phyloP scores from a whole-genome alignment of 2,113 vertebrate species.

The Gambusia affinis region DNA sequence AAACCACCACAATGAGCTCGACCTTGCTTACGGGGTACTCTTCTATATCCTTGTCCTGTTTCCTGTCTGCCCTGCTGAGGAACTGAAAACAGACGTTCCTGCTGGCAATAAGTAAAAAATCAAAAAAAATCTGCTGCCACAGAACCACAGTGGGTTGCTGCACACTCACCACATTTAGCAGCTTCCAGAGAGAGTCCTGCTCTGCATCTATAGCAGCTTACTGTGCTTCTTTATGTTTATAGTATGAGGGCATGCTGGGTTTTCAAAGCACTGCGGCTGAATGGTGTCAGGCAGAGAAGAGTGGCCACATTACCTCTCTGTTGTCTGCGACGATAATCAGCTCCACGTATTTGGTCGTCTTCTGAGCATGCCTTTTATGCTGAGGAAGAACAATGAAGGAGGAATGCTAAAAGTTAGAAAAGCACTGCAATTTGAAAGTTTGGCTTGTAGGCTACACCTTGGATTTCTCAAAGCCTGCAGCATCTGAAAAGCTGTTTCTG shows the following conservation, averaged over 20 bases:
- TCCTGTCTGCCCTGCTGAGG: conserved; percentile 64
- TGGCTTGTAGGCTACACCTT: not conserved
- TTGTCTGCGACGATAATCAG: conserved; percentile 98
- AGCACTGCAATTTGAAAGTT: not conserved
- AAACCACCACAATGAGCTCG: conserved; percentile 46
- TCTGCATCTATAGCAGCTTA: conserved; percentile 48
- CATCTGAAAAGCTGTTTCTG: not conserved
- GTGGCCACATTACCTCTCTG: conserved; percentile 87
- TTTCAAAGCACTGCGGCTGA: conserved; percentile 11
- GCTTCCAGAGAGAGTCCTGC: conserved; percentile 35
- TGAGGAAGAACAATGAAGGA: conserved; percentile 63
- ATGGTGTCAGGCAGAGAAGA: conserved; percentile 9
- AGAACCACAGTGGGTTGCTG: conserved; percentile 54
- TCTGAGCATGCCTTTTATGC: conserved; percentile 90
- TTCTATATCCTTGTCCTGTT: conserved; percentile 68
- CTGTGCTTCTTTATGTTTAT: conserved; percentile 6
- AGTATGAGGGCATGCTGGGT: not conserved
- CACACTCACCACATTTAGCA: conserved; percentile 66
- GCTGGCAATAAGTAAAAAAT: conserved; percentile 15
- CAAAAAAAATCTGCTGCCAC: conserved; percentile 40
- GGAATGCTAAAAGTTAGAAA: conserved; percentile 19
- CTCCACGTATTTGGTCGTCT: conserved; percentile 95
- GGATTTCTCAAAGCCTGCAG: not conserved
- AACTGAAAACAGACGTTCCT: conserved; percentile 69
- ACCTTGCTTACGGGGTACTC: conserved; percentile 46